A percentile compares a stretch with the other conserved stretches of the same genome.
Evolutionary conservation across 2,888 invertebrate species (phyloP).

Genomic region (Rhagophthalmus giganteus): DNA sequence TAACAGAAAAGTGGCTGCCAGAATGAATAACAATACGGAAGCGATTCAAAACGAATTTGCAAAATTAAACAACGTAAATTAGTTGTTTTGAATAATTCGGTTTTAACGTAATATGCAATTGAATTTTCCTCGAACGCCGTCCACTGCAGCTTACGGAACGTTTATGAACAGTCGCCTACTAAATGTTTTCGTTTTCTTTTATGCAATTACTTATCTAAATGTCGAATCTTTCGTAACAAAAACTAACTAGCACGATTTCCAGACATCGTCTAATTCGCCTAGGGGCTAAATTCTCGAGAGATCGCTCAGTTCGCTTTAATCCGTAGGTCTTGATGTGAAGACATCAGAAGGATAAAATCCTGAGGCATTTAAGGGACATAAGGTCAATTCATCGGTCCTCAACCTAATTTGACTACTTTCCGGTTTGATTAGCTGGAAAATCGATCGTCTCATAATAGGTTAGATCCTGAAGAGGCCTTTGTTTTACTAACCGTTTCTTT

Average conservation of each 20-base stretch:
- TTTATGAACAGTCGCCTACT: too few species aligned
- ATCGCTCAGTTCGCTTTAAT: slow-evolving; percentile 34
- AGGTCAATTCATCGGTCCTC: slow-evolving; percentile 29
- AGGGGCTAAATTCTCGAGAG: slow-evolving; percentile 22
- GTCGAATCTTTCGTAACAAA: slow-evolving; percentile 3
- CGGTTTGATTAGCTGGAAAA: slow-evolving; percentile 4
- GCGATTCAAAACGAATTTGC: slow-evolving; percentile 33
- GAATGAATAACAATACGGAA: slow-evolving; percentile 16
- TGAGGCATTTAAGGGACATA: slow-evolving; percentile 26
- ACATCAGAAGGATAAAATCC: slow-evolving; percentile 28
- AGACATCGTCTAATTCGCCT: slow-evolving; percentile 18
- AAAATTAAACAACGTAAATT: slow-evolving; percentile 39
- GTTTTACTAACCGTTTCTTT: too few species aligned
- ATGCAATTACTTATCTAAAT: not conserved
- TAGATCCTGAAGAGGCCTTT: not conserved
- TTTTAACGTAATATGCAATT: too few species aligned
- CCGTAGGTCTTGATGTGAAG: slow-evolving; percentile 34
- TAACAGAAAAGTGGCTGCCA: not conserved
- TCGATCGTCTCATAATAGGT: not conserved
- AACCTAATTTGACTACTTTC: slow-evolving; percentile 17
- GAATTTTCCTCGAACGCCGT: not conserved
- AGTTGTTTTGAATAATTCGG: slow-evolving; percentile 36
- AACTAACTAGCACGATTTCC: slow-evolving; percentile 14
- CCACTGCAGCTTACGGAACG: too few species aligned
- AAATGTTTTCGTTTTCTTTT: not conserved